Evolutionary conservation across 2,113 vertebrate genomes (phyloP).

Genomic region (Brachypodius melanocephalos): DNA sequence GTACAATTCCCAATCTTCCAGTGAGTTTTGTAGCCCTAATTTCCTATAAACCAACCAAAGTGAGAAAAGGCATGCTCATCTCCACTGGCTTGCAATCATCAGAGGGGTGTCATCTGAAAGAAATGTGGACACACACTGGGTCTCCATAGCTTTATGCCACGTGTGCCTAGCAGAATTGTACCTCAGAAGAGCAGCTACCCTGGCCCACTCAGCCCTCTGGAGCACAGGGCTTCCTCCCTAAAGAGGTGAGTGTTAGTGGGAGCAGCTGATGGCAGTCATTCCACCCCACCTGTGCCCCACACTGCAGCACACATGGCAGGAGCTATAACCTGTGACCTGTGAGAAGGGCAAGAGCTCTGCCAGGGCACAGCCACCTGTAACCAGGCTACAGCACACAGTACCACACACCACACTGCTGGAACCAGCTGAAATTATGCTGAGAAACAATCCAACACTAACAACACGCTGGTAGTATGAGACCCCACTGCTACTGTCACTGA

Average conservation of each 20-base stretch:
- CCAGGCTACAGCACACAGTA: not conserved
- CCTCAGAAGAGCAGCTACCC: not conserved
- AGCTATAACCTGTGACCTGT: not conserved
- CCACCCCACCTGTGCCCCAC: not conserved
- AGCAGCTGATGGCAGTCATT: not conserved
- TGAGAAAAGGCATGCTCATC: not conserved
- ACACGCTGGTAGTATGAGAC: not conserved
- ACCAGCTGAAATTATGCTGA: rapidly evolving
- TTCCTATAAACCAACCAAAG: not conserved
- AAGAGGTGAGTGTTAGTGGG: not conserved
- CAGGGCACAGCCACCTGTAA: not conserved
- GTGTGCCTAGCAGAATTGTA: not conserved
- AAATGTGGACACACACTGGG: not conserved
- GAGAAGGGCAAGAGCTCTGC: not conserved
- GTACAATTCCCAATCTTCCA: not conserved
- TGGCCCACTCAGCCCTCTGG: not conserved
- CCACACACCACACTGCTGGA: not conserved
- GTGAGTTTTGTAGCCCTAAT: not conserved
- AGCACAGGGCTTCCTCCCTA: not conserved
- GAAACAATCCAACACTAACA: not conserved
- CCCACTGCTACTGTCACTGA: not conserved
- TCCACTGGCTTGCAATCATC: not conserved
- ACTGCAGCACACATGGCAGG: rapidly evolving
- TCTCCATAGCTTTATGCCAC: not conserved
- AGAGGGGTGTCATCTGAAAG: not conserved